phyloP scores from a whole-genome alignment of 92 coral and sea anemone genomes.

The Pocillopora meandrina region DNA sequence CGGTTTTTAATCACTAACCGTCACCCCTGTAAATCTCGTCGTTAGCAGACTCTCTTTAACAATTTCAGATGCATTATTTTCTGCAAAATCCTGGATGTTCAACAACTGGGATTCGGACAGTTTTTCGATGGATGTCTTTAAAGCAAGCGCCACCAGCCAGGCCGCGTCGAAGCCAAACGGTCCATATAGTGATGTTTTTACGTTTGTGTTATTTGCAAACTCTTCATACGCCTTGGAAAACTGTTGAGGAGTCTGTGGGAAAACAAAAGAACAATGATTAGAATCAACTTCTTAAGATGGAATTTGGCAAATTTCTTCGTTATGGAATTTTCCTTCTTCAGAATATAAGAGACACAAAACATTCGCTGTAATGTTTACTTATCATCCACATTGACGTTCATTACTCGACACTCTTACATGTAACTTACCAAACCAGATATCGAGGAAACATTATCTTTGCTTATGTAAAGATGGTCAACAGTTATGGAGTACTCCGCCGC shows the following conservation, averaged over 20 bases:
- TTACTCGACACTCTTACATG: not conserved
- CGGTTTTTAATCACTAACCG: slow-evolving; percentile 54
- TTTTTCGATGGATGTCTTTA: slow-evolving; percentile 46
- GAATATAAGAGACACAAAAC: no score
- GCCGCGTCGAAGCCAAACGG: slow-evolving; percentile 81
- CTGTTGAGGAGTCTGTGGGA: slow-evolving; percentile 60
- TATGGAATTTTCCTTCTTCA: no score
- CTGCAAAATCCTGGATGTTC: slow-evolving; percentile 21
- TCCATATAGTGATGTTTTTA: slow-evolving; percentile 55
- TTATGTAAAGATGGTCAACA: slow-evolving; percentile 53
- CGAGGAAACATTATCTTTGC: slow-evolving; percentile 36
- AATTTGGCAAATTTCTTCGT: no score
- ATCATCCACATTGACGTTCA: no score
- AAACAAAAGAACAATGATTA: not conserved
- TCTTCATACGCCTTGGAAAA: slow-evolving; percentile 37
- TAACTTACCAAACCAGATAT: slow-evolving; percentile 71
- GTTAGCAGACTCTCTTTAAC: slow-evolving; percentile 51
- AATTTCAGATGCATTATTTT: slow-evolving; percentile 28
- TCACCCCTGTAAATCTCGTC: slow-evolving; percentile 60
- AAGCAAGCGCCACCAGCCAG: slow-evolving; percentile 74
- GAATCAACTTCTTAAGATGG: not conserved
- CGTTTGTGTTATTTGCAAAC: slow-evolving; percentile 28
- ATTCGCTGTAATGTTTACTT: no score
- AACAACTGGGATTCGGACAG: slow-evolving; percentile 13
- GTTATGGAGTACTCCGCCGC: slow-evolving; percentile 68